Percentiles rank a stretch among this genome's conserved stretches.
Evolutionary conservation across 2,113 vertebrate species (phyloP).

Genomic region (Rhinogobius similis): DNA sequence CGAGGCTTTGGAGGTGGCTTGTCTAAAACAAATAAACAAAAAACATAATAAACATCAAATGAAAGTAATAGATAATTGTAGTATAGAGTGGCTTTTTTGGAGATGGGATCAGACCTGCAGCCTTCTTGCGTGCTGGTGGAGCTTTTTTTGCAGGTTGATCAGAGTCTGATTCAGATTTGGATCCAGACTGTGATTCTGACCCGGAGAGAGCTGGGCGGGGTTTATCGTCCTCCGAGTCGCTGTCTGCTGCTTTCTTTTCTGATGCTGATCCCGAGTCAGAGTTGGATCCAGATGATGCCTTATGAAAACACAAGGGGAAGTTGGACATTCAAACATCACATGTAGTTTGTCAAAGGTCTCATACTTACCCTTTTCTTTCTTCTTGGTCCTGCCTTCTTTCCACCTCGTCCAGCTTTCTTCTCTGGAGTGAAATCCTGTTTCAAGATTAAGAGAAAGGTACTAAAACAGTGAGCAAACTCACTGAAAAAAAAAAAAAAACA

Average conservation of each 20-base stretch:
- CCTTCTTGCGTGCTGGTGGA: slow-evolving; percentile 85
- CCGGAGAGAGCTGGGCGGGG: slow-evolving; percentile 78
- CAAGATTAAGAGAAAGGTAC: neutral
- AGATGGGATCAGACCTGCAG: slow-evolving; percentile 58
- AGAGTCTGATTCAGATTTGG: slow-evolving; percentile 85
- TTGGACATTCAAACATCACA: neutral
- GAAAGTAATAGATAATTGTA: neutral
- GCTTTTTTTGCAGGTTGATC: slow-evolving; percentile 87
- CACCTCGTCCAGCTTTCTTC: slow-evolving; percentile 84
- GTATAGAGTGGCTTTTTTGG: neutral
- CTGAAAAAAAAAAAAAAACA: neutral
- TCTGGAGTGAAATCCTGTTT: slow-evolving; percentile 91
- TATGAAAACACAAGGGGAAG: slow-evolving; percentile 65
- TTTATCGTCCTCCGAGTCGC: slow-evolving; percentile 80
- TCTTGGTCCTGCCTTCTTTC: slow-evolving; percentile 79
- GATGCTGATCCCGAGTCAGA: slow-evolving; percentile 83
- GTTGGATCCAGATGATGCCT: slow-evolving; percentile 79
- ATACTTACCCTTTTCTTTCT: slow-evolving; percentile 72
- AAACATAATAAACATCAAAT: neutral
- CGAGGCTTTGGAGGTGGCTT: slow-evolving; percentile 89
- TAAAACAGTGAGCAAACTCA: neutral
- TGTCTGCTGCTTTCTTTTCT: slow-evolving; percentile 74
- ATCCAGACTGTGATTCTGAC: slow-evolving; percentile 80
- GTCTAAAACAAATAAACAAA: too few species aligned
- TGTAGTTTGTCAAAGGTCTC: neutral